Percentiles rank a stretch among this genome's conserved stretches.
Conservation (phyloP, 2,888 invertebrate species). For the Callosobruchus maculatus region DNA sequence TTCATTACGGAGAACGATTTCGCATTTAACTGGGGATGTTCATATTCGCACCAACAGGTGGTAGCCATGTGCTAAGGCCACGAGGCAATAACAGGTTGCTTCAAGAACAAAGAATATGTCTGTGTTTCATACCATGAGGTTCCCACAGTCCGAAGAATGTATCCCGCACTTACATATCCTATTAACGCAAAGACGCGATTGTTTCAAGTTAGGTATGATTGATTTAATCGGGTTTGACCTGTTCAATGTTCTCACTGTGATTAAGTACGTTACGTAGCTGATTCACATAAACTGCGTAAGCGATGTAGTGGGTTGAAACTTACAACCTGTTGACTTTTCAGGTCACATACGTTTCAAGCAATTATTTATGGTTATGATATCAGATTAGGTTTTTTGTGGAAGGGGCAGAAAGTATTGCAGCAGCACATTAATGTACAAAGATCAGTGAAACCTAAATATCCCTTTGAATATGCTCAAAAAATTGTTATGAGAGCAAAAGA, state of each 20-base stretch:
- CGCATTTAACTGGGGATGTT: background rate
- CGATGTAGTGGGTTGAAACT: too few species aligned
- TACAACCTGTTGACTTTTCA: too few species aligned
- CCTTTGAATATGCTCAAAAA: too few species aligned
- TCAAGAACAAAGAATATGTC: background rate
- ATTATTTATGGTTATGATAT: too few species aligned
- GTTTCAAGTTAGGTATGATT: background rate
- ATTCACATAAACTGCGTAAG: too few species aligned
- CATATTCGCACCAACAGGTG: background rate
- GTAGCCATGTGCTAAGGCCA: background rate
- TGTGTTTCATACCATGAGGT: background rate
- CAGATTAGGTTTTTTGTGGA: too few species aligned
- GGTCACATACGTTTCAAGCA: too few species aligned
- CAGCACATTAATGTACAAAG: too few species aligned
- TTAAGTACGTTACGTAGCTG: background rate
- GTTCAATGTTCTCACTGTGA: background rate
- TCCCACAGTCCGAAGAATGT: background rate
- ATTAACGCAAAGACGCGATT: background rate
- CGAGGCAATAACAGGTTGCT: background rate
- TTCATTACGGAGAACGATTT: background rate
- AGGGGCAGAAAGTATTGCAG: too few species aligned
- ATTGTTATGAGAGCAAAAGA: too few species aligned
- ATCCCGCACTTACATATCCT: background rate
- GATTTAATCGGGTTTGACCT: background rate
- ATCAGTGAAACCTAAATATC: too few species aligned